Conservation (phyloP, 1,140 invertebrate genomes). For the Ips typographus region DNA sequence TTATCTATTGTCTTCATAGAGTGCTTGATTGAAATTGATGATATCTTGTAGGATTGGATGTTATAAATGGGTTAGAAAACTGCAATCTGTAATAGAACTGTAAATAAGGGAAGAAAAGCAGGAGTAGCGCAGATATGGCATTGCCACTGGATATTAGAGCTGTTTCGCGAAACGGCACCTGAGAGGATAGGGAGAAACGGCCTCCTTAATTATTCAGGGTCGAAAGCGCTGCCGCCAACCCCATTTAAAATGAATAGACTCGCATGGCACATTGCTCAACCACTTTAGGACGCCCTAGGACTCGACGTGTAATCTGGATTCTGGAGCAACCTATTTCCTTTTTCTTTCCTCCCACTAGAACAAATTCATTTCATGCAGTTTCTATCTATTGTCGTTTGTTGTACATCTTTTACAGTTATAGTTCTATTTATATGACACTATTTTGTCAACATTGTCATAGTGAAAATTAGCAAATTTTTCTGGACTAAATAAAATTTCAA, state of each 20-base stretch:
- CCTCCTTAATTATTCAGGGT: slow-evolving; percentile 47
- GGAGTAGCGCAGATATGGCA: slow-evolving; percentile 14
- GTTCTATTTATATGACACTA: too few species aligned
- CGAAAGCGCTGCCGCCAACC: slow-evolving; percentile 48
- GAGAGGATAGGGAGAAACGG: slow-evolving; percentile 44
- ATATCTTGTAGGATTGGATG: too few species aligned
- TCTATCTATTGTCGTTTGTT: too few species aligned
- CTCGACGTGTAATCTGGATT: slow-evolving; percentile 14
- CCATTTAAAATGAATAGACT: slow-evolving; percentile 52
- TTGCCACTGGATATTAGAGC: slow-evolving; percentile 22
- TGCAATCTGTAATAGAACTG: slow-evolving; percentile 31
- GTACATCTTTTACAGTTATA: too few species aligned
- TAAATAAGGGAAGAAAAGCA: slow-evolving; percentile 41
- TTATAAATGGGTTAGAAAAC: too few species aligned
- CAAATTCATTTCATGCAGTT: too few species aligned
- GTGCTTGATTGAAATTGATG: too few species aligned
- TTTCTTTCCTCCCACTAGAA: not conserved
- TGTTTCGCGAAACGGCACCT: slow-evolving; percentile 45
- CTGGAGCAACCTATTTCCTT: slow-evolving; percentile 5
- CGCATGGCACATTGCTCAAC: slow-evolving; percentile 40
- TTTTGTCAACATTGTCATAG: too few species aligned
- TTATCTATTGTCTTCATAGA: too few species aligned
- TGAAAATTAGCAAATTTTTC: too few species aligned
- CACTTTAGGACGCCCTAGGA: slow-evolving; percentile 35
- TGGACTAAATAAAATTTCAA: too few species aligned